These are phyloP conservation scores for Hydrolagus affinis DNA, from an alignment of 2,113 vertebrate species.

Conservation along the genomic window DNA sequence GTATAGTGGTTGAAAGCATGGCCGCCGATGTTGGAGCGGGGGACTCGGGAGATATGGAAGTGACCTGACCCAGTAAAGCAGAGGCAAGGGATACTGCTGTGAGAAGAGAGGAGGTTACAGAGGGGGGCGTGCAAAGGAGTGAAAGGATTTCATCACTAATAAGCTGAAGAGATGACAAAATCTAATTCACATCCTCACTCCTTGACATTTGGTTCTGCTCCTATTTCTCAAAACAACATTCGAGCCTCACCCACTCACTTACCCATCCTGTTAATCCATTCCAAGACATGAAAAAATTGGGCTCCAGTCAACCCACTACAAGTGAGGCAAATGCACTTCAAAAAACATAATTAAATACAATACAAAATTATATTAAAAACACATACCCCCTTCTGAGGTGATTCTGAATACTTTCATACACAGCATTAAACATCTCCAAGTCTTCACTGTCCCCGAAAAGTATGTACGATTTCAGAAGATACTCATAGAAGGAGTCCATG, in stretches of 20 bases:
- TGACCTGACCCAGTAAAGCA: no score
- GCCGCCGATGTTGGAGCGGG: no score
- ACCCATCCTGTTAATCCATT: not conserved
- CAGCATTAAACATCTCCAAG: constrained; percentile 82
- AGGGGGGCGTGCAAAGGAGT: not conserved
- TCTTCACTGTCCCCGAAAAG: constrained; percentile 93
- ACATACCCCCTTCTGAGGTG: constrained; percentile 87
- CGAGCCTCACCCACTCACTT: no score
- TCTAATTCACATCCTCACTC: no score
- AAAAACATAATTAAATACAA: not conserved
- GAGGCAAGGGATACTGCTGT: no score
- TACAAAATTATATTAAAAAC: not conserved
- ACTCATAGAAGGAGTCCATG: constrained; percentile 93
- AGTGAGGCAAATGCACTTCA: not conserved
- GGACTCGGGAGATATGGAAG: no score
- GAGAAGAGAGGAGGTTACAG: no score
- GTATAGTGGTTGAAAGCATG: no score
- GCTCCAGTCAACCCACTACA: not conserved
- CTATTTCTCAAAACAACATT: no score
- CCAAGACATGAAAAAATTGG: not conserved
- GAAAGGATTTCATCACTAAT: not conserved
- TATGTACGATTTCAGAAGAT: constrained; percentile 93
- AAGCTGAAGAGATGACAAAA: no score
- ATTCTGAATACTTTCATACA: constrained; percentile 84
- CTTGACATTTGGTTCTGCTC: no score